These are phyloP conservation scores for Nudaria mundana DNA, from an alignment of 2,888 invertebrate genomes.

Conservation along the genomic window DNA sequence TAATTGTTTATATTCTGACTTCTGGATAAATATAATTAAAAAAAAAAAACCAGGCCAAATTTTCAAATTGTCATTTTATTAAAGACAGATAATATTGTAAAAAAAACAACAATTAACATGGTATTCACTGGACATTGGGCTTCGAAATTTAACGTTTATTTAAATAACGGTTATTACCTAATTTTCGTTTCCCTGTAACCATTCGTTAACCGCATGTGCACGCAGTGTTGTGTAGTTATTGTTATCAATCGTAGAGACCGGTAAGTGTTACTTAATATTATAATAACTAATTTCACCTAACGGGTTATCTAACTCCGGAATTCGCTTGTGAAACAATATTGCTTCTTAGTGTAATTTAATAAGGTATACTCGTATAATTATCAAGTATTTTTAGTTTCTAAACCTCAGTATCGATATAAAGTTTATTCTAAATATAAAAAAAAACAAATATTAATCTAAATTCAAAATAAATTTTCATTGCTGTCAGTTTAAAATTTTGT, in stretches of 20 bases:
- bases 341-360: no score
- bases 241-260: conserved; percentile 20
- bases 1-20: not conserved
- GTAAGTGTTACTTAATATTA: conserved; percentile 32
- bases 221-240: conserved; percentile 38
- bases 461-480: not conserved
- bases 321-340: conserved; percentile 19
- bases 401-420: no score
- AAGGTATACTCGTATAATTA: no score
- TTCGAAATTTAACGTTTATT: conserved; percentile 19
- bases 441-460: not conserved
- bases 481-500: no score
- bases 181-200: conserved; percentile 14
- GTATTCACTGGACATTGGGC: conserved; percentile 26
- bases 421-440: no score
- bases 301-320: conserved; percentile 15
- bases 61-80: not conserved
- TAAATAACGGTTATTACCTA: conserved; percentile 12
- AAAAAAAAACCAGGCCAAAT: no score
- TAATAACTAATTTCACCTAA: conserved; percentile 15
- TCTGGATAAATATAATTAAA: not conserved
- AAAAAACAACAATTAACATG: no score
- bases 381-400: no score
- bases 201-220: conserved; percentile 37
- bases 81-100: not conserved